Conservation (phyloP, 1,140 invertebrate genomes). For the Dinothrombium tinctorium region DNA sequence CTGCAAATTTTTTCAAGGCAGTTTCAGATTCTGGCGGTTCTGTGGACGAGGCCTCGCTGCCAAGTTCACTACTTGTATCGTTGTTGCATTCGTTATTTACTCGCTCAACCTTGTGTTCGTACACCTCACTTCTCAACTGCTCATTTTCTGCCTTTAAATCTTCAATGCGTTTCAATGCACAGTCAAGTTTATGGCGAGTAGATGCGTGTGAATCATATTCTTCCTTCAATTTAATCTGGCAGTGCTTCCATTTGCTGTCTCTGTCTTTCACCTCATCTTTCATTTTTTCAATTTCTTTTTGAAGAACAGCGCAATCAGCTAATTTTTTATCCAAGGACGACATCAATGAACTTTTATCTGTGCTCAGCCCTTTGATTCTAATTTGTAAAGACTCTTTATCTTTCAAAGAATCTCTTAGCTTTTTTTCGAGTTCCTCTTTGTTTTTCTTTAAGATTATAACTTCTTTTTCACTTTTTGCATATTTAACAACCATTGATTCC, state of each 20-base stretch:
- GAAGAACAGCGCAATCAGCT: constrained; percentile 34
- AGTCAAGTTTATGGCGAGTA: constrained; percentile 20
- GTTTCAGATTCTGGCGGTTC: background rate
- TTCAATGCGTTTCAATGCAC: constrained; percentile 14
- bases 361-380: constrained; percentile 37
- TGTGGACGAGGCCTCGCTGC: too few species aligned
- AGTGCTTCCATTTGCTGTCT: constrained; percentile 57
- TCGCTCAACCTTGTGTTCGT: background rate
- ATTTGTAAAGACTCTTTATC: constrained; percentile 40
- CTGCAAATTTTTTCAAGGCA: background rate
- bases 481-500: constrained; percentile 57
- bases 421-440: constrained; percentile 34
- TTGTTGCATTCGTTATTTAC: background rate
- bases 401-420: constrained; percentile 32
- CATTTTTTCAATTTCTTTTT: constrained; percentile 40
- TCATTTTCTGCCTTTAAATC: background rate
- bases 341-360: constrained; percentile 36
- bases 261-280: constrained; percentile 41
- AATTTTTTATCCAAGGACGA: constrained; percentile 23
- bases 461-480: constrained; percentile 55
- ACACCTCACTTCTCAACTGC: background rate
- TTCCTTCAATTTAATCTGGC: constrained; percentile 47
- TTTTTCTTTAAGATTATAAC: constrained; percentile 33
- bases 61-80: background rate
- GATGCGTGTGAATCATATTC: constrained; percentile 42